These are phyloP conservation scores for Sarcoramphus papa DNA, from an alignment of 2,797 vertebrate genomes.

Conservation along the genomic window DNA sequence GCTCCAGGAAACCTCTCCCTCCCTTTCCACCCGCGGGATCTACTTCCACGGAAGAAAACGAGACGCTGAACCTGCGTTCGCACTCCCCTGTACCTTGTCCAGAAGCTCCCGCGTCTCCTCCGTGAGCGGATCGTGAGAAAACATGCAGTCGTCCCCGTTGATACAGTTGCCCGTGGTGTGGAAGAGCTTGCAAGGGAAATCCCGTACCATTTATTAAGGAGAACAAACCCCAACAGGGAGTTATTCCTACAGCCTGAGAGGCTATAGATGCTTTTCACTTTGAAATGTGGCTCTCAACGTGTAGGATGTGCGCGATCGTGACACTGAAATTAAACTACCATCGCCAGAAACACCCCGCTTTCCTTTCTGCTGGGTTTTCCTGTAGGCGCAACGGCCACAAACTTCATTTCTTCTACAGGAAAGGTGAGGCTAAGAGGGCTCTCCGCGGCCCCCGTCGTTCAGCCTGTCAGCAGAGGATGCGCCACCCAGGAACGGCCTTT, in stretches of 20 bases:
- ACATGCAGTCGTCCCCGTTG: conserved; percentile 95
- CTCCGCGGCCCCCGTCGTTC: neutral
- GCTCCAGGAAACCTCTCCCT: neutral
- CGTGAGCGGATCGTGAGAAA: conserved; percentile 88
- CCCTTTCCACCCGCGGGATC: neutral
- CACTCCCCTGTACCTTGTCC: conserved; percentile 79
- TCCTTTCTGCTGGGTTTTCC: accelerated
- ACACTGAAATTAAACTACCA: neutral
- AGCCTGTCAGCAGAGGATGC: neutral
- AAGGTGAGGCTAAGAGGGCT: neutral
- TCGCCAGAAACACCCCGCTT: neutral
- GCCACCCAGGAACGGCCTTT: neutral
- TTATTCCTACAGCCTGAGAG: neutral
- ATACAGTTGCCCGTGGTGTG: conserved; percentile 96
- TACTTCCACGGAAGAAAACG: accelerated
- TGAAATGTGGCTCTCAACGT: accelerated
- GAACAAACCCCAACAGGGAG: neutral
- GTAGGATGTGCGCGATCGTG: accelerated
- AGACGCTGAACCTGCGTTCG: accelerated
- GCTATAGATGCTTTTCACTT: neutral
- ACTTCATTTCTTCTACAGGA: neutral
- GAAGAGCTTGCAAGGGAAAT: conserved; percentile 94
- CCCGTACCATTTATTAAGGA: conserved; percentile 83
- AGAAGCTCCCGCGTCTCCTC: conserved; percentile 92
- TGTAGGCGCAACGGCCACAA: too few relatives aligned